Conservation (phyloP, 2,797 vertebrate genomes). For the Oreochromis grahami region DNA sequence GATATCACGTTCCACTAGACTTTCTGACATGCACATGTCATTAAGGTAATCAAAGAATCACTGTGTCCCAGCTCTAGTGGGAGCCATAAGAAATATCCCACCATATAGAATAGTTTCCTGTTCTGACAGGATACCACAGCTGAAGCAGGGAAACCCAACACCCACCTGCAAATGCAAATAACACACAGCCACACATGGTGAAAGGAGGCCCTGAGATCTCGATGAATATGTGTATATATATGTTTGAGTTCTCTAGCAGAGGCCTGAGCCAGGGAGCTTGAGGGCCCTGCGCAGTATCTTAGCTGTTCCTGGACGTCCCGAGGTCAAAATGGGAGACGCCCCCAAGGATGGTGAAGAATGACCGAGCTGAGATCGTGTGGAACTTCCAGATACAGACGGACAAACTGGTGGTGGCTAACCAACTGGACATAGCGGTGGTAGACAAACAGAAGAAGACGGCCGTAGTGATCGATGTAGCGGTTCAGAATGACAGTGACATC, state of each 20-base stretch:
- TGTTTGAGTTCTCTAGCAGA: neutral
- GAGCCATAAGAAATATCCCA: conserved; percentile 42
- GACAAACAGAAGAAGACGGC: neutral
- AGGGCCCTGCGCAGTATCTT: neutral
- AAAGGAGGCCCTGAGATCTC: conserved; percentile 45
- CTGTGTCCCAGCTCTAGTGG: conserved; percentile 5
- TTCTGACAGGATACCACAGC: conserved; percentile 51
- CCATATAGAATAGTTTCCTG: conserved; percentile 48
- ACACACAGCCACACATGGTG: conserved; percentile 51
- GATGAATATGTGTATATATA: neutral
- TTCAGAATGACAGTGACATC: fast-evolving
- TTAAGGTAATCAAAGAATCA: conserved; percentile 52
- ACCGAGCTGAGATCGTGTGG: neutral
- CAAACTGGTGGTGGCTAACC: fast-evolving
- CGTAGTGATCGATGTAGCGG: fast-evolving
- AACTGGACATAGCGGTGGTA: neutral
- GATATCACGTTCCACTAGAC: conserved; percentile 37
- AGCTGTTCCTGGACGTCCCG: neutral
- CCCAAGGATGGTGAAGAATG: neutral
- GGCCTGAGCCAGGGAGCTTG: neutral
- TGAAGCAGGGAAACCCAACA: conserved; percentile 62
- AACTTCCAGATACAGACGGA: neutral
- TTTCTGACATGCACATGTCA: conserved; percentile 25
- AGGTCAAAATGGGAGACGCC: fast-evolving
- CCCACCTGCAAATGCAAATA: conserved; percentile 53